These are phyloP conservation scores for Volucella inanis DNA, from an alignment of 2,888 invertebrate genomes.

Conservation along the genomic window DNA sequence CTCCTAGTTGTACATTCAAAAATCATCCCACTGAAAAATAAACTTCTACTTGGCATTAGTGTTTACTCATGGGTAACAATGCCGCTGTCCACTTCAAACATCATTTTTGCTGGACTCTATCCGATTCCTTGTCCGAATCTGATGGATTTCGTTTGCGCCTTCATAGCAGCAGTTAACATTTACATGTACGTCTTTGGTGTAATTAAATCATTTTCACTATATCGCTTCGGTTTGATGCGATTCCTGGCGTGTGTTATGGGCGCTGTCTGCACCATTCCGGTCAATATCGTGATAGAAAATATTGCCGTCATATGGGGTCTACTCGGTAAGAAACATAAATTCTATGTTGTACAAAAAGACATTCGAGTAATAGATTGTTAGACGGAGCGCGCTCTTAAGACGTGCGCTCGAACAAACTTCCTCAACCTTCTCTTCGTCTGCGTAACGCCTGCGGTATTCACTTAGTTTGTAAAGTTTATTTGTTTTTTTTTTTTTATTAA, in stretches of 20 bases:
- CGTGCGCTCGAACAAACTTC: neutral
- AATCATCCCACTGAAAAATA: slow-evolving; percentile 90
- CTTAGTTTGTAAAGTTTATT: slow-evolving; percentile 71
- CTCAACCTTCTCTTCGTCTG: slow-evolving; percentile 36
- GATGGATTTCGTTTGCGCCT: slow-evolving; percentile 94
- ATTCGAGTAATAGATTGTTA: slow-evolving; percentile 86
- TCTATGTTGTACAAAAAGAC: slow-evolving; percentile 98
- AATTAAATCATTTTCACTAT: slow-evolving; percentile 96
- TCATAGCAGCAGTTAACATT: slow-evolving; percentile 96
- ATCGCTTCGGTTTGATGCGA: slow-evolving; percentile 91
- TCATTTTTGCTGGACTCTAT: slow-evolving; percentile 91
- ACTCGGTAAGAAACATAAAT: slow-evolving; percentile 96
- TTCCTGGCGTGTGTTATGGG: slow-evolving; percentile 92
- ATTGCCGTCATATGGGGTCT: slow-evolving; percentile 97
- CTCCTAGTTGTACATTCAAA: slow-evolving; percentile 94
- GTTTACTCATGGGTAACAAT: slow-evolving; percentile 98
- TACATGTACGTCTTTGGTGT: slow-evolving; percentile 99
- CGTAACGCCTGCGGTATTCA: slow-evolving; percentile 73
- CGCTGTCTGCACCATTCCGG: slow-evolving; percentile 94
- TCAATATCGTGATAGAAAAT: slow-evolving; percentile 97
- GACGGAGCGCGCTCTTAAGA: neutral
- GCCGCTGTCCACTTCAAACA: slow-evolving; percentile 95
- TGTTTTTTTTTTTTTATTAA: slow-evolving; percentile 23
- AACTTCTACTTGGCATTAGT: slow-evolving; percentile 92
- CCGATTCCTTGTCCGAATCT: slow-evolving; percentile 93